These are phyloP conservation scores for Branchinecta lynchi DNA, from an alignment of 1,140 invertebrate species.

Conservation along the genomic window DNA sequence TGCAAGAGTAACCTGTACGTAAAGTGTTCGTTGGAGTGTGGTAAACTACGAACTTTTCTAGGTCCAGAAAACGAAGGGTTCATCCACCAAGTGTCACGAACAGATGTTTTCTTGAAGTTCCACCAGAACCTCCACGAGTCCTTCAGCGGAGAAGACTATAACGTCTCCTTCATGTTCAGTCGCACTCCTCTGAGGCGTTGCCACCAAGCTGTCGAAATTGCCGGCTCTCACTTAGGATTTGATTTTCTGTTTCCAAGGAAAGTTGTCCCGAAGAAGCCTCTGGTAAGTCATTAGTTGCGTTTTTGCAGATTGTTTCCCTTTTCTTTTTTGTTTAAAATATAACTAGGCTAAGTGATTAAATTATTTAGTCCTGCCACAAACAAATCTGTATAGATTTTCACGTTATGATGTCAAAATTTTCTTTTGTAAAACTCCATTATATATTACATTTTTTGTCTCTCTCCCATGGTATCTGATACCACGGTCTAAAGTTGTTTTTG, in stretches of 20 bases:
- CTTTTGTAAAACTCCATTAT: no score
- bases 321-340: no score
- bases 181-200: slow-evolving; percentile 40
- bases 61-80: slow-evolving; percentile 50
- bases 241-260: slow-evolving; percentile 49
- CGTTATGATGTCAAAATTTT: no score
- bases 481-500: no score
- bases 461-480: no score
- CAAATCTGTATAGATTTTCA: no score
- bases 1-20: no score
- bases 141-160: slow-evolving; percentile 48
- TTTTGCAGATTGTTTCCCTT: no score
- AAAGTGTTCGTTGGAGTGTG: no score
- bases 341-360: no score
- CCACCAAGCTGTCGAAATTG: slow-evolving; percentile 46
- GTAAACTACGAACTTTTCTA: slow-evolving; percentile 18
- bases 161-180: slow-evolving; percentile 42
- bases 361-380: no score
- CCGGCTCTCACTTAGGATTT: slow-evolving; percentile 37
- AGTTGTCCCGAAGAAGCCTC: slow-evolving; percentile 21
- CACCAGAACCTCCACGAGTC: slow-evolving; percentile 46
- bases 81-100: slow-evolving; percentile 51
- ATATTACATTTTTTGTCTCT: no score
- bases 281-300: background rate
- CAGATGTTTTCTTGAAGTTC: slow-evolving; percentile 55